Base-by-base conservation (phyloP, 2,113 vertebrate genomes). In the Microcebus ravelobensis region DNA sequence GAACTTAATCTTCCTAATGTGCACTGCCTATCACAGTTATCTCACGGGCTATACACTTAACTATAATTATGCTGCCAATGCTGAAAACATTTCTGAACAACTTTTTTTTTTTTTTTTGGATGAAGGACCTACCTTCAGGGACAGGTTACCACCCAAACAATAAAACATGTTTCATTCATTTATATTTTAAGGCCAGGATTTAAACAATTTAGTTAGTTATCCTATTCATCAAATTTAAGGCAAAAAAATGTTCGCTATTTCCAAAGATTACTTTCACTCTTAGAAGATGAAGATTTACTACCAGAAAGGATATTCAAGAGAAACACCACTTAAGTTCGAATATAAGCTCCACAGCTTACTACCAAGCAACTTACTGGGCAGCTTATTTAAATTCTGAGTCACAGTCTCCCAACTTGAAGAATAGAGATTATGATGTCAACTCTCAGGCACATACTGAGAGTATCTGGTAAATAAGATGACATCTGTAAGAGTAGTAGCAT, bases 1-100 rank as follows among this genome's bases (percentile, higher is more conserved):
- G 63, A 95, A 93, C 29, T 91, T 90, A 96, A 97, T 92, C 71
- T 94, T 95, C 74, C 65, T 96, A 93, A 95, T 71, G 31, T 81
- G 45, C 34, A 87, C 3, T 95, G 52, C 76, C 84, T 84, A 90
- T 91, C 83, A 97, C 25, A 91, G 70, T 87, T 96, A 89, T 93
- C 84, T 95, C 80, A 80, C 57, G 73, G 74, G 55, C 73, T 70
- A 80, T 34, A 65, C 71, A 74, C 13, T 29, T 87, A 80, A 80
- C 59, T 80, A 59, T 59, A 95, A 96, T 97, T 94, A 96, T 31
- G 34, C 57, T 94, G 90, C 80, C 52, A 81, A 67, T 87, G 76
- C 59, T 97, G 29, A 96, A 92, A 90, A 87, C 63, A 90, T 71
- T 94, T 87, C 71, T 42, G 79, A 94, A 85, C 61, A 76, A 63